phyloP scores from a whole-genome alignment of 2,797 vertebrate genomes.

The Falco peregrinus region DNA sequence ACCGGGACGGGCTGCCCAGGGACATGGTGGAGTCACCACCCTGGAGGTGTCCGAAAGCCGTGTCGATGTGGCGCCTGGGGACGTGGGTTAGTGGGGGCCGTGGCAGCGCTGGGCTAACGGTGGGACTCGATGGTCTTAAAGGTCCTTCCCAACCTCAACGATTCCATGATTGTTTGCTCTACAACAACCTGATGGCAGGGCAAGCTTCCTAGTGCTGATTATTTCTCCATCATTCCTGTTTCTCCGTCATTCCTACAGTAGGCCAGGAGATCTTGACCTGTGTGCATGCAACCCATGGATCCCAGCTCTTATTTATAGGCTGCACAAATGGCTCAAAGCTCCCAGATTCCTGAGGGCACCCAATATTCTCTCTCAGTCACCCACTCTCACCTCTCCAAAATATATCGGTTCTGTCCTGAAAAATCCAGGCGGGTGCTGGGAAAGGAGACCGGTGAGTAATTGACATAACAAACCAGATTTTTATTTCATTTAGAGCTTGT shows the following conservation, averaged over 20 bases:
- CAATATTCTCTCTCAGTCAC: background rate
- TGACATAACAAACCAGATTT: conserved; percentile 20
- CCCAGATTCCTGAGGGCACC: background rate
- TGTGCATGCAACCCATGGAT: background rate
- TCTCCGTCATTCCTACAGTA: background rate
- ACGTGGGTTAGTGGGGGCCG: too few relatives aligned
- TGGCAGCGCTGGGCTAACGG: too few relatives aligned
- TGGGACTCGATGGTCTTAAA: too few relatives aligned
- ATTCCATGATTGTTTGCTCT: background rate
- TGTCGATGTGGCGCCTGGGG: too few relatives aligned
- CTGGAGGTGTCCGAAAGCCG: too few relatives aligned
- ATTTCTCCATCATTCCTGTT: background rate
- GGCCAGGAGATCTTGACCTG: background rate
- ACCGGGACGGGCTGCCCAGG: too few relatives aligned
- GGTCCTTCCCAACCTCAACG: background rate
- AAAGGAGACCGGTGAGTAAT: conserved; percentile 36
- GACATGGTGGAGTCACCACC: too few relatives aligned
- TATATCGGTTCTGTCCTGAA: background rate
- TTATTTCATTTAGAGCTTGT: conserved; percentile 48
- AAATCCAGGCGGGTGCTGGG: conserved; percentile 2
- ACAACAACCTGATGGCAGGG: background rate
- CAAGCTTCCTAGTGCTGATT: background rate
- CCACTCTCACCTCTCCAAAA: background rate
- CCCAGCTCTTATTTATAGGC: background rate
- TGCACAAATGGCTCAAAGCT: background rate